Conservation (phyloP, 2,113 vertebrate species). For the Vulpes vulpes region DNA sequence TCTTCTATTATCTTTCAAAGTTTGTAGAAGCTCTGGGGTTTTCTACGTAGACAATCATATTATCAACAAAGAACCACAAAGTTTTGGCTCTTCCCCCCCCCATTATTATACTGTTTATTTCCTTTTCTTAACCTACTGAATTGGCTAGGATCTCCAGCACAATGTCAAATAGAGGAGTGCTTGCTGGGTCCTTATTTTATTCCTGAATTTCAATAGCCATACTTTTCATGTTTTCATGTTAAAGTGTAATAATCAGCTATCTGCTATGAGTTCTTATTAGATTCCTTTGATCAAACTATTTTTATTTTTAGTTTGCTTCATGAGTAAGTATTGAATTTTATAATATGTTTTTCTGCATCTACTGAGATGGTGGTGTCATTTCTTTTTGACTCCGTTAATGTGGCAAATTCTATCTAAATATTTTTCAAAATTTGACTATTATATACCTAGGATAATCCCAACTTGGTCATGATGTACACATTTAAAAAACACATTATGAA, state of each 20-base stretch:
- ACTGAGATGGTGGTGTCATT: background rate
- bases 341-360: background rate
- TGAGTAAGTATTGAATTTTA: background rate
- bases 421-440: background rate
- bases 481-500: background rate
- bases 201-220: background rate
- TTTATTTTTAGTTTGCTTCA: background rate
- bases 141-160: background rate
- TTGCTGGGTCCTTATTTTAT: background rate
- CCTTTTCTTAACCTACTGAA: slow-evolving; percentile 13
- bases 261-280: background rate
- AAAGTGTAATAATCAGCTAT: background rate
- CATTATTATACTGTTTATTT: background rate
- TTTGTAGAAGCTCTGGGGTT: background rate
- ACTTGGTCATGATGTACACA: background rate
- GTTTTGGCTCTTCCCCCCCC: background rate
- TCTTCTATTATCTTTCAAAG: background rate
- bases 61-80: background rate
- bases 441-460: background rate
- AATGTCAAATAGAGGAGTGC: background rate
- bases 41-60: background rate
- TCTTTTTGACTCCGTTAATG: background rate
- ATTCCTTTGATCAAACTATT: background rate
- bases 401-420: background rate
- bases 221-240: background rate